A percentile compares a stretch with the other conserved stretches of the same genome.
These are phyloP conservation scores for Brevimyrus niger DNA, from an alignment of 2,113 vertebrate genomes.

Conservation along the genomic window DNA sequence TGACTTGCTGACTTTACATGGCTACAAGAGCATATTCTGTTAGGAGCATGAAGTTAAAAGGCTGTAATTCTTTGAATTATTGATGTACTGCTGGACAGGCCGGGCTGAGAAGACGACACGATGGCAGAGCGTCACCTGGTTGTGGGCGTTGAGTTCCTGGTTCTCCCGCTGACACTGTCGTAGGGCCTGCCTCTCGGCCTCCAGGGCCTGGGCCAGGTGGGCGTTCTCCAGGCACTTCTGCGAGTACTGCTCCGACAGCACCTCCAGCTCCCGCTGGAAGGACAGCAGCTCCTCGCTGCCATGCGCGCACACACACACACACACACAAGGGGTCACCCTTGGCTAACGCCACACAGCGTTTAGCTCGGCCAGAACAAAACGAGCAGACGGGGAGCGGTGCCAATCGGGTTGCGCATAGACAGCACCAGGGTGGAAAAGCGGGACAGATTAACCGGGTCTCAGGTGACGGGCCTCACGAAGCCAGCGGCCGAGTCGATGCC, in stretches of 20 bases:
- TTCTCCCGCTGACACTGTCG: conserved; percentile 73
- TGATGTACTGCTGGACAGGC: neutral
- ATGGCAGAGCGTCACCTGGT: conserved; percentile 53
- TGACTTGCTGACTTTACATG: neutral
- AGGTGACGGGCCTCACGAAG: neutral
- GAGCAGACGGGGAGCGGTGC: neutral
- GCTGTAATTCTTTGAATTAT: neutral
- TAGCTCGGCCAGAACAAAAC: neutral
- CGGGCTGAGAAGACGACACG: neutral
- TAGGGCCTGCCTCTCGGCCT: conserved; percentile 71
- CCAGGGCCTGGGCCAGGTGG: conserved; percentile 69
- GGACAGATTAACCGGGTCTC: conserved; percentile 17
- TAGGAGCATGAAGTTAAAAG: neutral
- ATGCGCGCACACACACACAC: conserved; percentile 24
- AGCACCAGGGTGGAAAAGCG: conserved; percentile 18
- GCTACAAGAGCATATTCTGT: neutral
- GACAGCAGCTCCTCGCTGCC: conserved; percentile 69
- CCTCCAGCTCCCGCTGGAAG: conserved; percentile 68
- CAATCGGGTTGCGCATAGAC: conserved; percentile 18
- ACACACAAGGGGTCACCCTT: conserved; percentile 10
- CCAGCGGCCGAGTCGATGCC: conserved; percentile 18
- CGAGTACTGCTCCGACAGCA: conserved; percentile 72
- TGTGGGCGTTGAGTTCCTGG: conserved; percentile 73
- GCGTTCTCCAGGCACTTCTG: conserved; percentile 75
- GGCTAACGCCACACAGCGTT: neutral